Evolutionary conservation across 1,140 invertebrate species (phyloP), one percentile per base, ranked within the genome.

Genomic region (Colletes latitarsis): DNA sequence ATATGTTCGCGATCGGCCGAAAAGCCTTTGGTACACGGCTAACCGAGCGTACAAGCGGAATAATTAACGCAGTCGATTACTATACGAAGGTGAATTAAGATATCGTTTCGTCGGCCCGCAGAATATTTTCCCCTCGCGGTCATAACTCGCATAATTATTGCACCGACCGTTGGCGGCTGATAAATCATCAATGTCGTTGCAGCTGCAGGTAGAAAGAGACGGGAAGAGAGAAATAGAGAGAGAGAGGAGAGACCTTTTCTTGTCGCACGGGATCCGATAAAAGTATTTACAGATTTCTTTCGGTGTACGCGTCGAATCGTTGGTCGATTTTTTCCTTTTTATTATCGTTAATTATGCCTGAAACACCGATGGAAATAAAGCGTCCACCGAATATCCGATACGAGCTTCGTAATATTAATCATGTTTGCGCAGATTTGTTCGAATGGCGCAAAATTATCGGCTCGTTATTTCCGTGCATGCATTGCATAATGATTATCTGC

Each of bases 401-500:
- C 52, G 55, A 41, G 12, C 39, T 62, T 73, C 39, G 58, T 52
- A 53, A 74, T 82, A 77, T 76, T 85, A 85, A 77, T 74, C 73
- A 69, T 43, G 75, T 74, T 64, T 62, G 80, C 71, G 71, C 74
- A 72, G 68, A 86, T 86, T 86, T 79, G 80, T 86, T 78, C 77
- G 66, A 21, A 69, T 60, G 70, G 63, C 46, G 77, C 84, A 70
- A 82, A 85, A 85, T 68, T 77, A 69, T 69, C 74, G 69, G 66
- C 77, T 17, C 84, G 49, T 63, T 81, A 67, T 82, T 77, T 57
- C 63, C 64, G 66, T 71, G 79, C 80, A 39, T 43, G 74, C 83
- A 63, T 78, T 62, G 66, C 76, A 39, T 78, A 81, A 86, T 86
- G 85, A 86, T 85, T 78, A 85, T 82, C 75, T 55, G 63, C 55